Evolutionary conservation across 1,140 invertebrate species (phyloP), one percentile per base, ranked within the genome.

Genomic region (Eriocheir sinensis): DNA sequence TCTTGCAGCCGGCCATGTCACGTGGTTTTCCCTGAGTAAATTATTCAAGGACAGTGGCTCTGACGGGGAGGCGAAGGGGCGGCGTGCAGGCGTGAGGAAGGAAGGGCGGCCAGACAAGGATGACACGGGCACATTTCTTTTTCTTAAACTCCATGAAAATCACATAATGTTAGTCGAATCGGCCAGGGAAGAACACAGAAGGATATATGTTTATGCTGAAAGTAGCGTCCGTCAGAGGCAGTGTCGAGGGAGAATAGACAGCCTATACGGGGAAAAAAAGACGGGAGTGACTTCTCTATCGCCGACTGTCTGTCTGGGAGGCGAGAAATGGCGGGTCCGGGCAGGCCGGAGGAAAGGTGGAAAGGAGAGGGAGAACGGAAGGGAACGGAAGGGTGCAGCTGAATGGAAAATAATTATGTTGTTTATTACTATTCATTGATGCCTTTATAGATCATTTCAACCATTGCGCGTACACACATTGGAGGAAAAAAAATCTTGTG

Each of bases 241-340:
- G 83, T 32, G 44, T 40, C 9, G 44, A 2, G 21, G n/a, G 34
- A 53, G 38, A 36, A 88, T 83, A 60, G 48, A 83, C 38, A 79
- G 32, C 27, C 30, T 30, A 32, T 38, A 53, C 53, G 60, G 83
- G 3, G n/a, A 79, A 15, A 41, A 85, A 9, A 38, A 72, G 21
- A 1, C 60, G 6, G 60, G 60, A 72, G 60, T 72, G 60, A 72
- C 60, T 72, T 72, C 60, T 72, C 60, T 72, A 72, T 72, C 60
- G 60, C 60, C 60, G 60, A 72, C 60, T 72, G 60, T 72, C 44
- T 41, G 85, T 88, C 38, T 88, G 48, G 89, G 89, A 38, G 38
- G 60, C 8, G 15, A 72, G 89, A 34, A 30, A 27, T 30, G 91
- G 72, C 30, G 36, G 40, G 79, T 79, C 27, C n/a, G 79, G 40